Evolutionary conservation across 2,888 invertebrate species (phyloP), one percentile per base, ranked within the genome.

Genomic region (Panopea generosa): DNA sequence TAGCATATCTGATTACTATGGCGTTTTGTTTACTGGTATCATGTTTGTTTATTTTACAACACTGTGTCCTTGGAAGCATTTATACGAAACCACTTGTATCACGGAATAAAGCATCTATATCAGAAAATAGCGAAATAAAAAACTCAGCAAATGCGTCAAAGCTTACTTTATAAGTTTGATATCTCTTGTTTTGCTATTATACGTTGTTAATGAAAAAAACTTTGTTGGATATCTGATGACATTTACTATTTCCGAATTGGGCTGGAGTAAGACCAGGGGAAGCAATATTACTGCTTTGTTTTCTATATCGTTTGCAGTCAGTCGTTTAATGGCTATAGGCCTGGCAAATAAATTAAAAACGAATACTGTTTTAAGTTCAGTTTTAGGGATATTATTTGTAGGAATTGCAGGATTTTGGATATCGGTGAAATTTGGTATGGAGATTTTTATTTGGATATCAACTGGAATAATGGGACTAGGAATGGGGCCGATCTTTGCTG

Each of bases 401-500:
- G 76, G 80, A 18, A 66, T 81, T 18, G 47, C 70, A 6, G 69
- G 77, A 24, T 68, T 86, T 56, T 66, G 78, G 50, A 27, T 82
- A 20, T 74, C 79, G 14, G 74, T 83, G 1, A 52, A 66, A 56
- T 73, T 52, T 38, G 24, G 11, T 0, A 66, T 73, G 38, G 67
- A 78, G 27, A 60, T 61, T 24, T 66, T 81, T 14, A 67, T 84
- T 16, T 93, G 92, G 92, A 66, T 91, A 3, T 90, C 90, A 26
- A 84, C 91, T 6, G 89, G 87, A 1, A 45, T 91, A 2, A 78
- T 92, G 1, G 93, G 93, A 1, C 78, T 91, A n/a, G 92, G 93
- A 2, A 86, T 93, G 83, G 92, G 93, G 0, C 91, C 92, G 1
- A 90, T 93, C 16, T 93, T 93, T 70, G 93, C 93, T 0, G 89